phyloP scores from a whole-genome alignment of 2,888 invertebrate species.

The Priapulus caudatus region DNA sequence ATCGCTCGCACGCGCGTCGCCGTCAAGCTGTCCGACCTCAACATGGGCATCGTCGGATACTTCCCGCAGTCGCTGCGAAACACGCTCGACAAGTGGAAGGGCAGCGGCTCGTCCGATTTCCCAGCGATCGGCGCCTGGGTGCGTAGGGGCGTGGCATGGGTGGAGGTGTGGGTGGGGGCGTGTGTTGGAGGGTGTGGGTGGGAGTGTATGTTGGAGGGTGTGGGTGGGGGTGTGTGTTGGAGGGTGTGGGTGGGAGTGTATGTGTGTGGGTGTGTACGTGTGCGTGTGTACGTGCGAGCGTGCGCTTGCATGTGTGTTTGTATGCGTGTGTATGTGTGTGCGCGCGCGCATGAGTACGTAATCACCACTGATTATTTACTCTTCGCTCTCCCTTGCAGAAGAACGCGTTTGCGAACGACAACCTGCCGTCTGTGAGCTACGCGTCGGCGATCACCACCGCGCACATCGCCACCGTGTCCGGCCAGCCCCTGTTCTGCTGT shows the following conservation, averaged over 20 bases:
- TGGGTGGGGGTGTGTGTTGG: too few species aligned
- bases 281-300: too few species aligned
- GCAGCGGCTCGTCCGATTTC: constrained; percentile 44
- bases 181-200: too few species aligned
- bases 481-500: constrained; percentile 27
- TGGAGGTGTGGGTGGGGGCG: too few species aligned
- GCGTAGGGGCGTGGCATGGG: too few species aligned
- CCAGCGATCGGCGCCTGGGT: constrained; percentile 45
- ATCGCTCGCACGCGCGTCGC: constrained; percentile 39
- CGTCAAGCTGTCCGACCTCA: constrained; percentile 40
- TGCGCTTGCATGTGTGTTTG: too few species aligned
- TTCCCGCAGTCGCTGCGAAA: constrained; percentile 46
- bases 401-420: constrained; percentile 55
- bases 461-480: constrained; percentile 52
- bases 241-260: too few species aligned
- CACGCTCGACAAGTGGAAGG: constrained; percentile 52
- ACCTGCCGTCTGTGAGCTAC: constrained; percentile 70
- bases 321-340: too few species aligned
- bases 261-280: too few species aligned
- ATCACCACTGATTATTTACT: too few species aligned
- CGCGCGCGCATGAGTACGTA: too few species aligned
- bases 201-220: too few species aligned
- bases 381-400: constrained; percentile 47
- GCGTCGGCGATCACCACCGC: constrained; percentile 56
- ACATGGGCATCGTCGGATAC: constrained; percentile 43